A percentile compares a stretch with the other conserved stretches of the same genome.
Evolutionary conservation across 2,113 vertebrate species (phyloP).

Genomic region (Eudorcas thomsonii): DNA sequence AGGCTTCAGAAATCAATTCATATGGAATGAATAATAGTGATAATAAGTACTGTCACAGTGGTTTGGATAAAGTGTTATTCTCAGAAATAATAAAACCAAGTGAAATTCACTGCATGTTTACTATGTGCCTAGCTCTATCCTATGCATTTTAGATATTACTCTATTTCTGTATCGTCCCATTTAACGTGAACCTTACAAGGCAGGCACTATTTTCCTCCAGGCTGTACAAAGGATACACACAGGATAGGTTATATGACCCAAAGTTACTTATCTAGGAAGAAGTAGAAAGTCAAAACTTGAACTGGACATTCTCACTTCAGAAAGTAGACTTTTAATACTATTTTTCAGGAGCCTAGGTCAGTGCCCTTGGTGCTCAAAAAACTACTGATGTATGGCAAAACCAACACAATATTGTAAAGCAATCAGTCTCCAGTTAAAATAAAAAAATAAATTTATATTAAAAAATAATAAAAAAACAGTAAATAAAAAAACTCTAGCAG

Average conservation of each 20-base stretch:
- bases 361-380: background rate
- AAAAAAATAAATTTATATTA: no score
- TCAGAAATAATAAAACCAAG: constrained; percentile 37
- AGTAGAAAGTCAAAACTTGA: background rate
- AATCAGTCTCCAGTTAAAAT: no score
- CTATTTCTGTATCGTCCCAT: background rate
- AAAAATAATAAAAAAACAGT: no score
- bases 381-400: background rate
- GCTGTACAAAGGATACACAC: background rate
- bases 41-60: background rate
- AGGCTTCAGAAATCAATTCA: background rate
- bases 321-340: background rate
- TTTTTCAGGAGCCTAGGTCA: background rate
- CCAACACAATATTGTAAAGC: no score
- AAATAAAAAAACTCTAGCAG: background rate
- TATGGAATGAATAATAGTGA: background rate
- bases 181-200: background rate
- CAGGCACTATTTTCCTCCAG: background rate
- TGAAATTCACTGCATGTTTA: background rate
- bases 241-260: background rate
- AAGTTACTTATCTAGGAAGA: background rate
- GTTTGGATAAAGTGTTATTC: background rate
- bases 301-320: background rate
- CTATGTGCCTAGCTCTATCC: background rate
- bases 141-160: background rate